Conservation (phyloP, 2,888 invertebrate species). For the Epistrophella euchroma region DNA sequence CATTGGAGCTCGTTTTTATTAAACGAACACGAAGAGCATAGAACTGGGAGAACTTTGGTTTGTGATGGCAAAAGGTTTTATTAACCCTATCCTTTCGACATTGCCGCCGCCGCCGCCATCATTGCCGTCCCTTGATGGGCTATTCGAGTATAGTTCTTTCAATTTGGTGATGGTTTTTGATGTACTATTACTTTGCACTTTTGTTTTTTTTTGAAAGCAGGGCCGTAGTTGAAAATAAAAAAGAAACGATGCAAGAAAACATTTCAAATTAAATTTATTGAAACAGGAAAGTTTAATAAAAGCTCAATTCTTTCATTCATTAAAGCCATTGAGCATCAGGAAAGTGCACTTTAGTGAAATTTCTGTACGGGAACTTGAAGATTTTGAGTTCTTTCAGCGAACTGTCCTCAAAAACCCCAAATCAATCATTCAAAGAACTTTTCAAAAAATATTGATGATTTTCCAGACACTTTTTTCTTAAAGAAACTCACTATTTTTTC, state of each 20-base stretch:
- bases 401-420: too few relatives aligned
- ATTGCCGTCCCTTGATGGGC: conserved; percentile 1
- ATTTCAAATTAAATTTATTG: background rate
- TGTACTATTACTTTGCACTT: background rate
- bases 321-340: too few relatives aligned
- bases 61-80: conserved; percentile 43
- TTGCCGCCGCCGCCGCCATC: too few relatives aligned
- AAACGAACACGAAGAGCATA: conserved; percentile 7
- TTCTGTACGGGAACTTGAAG: too few relatives aligned
- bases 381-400: too few relatives aligned
- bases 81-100: conserved; percentile 3
- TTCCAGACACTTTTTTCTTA: background rate
- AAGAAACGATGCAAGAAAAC: background rate
- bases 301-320: too few relatives aligned
- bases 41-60: conserved; percentile 6
- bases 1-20: conserved; percentile 27
- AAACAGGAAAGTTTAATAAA: too few relatives aligned
- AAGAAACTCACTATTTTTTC: background rate
- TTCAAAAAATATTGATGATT: too few relatives aligned
- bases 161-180: conserved; percentile 17
- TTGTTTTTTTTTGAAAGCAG: background rate
- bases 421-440: too few relatives aligned
- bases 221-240: background rate
- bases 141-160: conserved; percentile 6
- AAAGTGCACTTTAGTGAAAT: too few relatives aligned